Evolutionary conservation across 2,888 invertebrate genomes (phyloP).

Genomic region (Hypomecis punctinalis): DNA sequence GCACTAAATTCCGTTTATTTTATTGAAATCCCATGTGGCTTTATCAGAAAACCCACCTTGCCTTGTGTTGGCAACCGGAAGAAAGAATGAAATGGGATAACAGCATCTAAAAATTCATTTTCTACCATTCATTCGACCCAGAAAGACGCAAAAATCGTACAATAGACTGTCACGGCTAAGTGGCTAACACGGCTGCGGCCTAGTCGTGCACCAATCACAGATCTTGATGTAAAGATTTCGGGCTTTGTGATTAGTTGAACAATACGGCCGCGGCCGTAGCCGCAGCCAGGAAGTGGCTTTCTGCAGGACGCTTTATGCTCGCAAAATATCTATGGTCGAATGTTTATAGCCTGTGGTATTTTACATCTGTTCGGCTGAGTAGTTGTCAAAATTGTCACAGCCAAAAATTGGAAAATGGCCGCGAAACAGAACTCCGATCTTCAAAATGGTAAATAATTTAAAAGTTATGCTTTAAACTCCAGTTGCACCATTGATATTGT

Average conservation of each 20-base stretch:
- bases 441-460: conserved; percentile 83
- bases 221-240: too few species aligned
- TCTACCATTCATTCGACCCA: conserved; percentile 22
- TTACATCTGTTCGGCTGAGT: neutral
- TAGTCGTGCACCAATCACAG: too few species aligned
- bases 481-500: neutral
- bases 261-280: too few species aligned
- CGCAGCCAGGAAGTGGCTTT: too few species aligned
- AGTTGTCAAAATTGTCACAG: conserved; percentile 20
- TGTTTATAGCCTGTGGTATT: neutral
- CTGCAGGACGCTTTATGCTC: too few species aligned
- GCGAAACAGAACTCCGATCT: conserved; percentile 87
- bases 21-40: conserved; percentile 74
- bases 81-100: conserved; percentile 62
- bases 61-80: conserved; percentile 80
- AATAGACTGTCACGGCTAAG: too few species aligned
- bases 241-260: too few species aligned
- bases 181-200: too few species aligned
- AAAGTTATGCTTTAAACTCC: neutral
- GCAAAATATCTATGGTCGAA: neutral
- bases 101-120: conserved; percentile 35
- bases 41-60: conserved; percentile 73
- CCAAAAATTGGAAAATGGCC: conserved; percentile 83
- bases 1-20: conserved; percentile 48
- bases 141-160: too few species aligned